Conservation (phyloP, 2,113 vertebrate species). For the Glaucomys volans region DNA sequence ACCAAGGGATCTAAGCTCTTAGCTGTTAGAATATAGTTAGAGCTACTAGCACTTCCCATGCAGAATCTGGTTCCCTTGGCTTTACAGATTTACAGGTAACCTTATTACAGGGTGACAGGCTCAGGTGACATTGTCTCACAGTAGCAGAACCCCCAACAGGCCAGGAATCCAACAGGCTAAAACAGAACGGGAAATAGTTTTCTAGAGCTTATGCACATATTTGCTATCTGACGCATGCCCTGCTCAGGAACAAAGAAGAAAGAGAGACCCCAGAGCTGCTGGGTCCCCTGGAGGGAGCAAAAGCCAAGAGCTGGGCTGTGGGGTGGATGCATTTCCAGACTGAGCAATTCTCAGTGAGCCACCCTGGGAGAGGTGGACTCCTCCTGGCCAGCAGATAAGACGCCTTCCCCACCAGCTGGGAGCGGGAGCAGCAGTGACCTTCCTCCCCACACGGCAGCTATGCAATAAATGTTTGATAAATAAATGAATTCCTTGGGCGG, state of each 20-base stretch:
- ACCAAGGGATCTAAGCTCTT: not conserved
- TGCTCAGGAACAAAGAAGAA: not conserved
- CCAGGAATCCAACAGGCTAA: not conserved
- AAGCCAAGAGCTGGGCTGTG: not conserved
- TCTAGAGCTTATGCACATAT: not conserved
- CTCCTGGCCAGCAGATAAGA: not conserved
- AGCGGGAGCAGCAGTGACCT: fast-evolving
- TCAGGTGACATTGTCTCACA: not conserved
- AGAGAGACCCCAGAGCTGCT: not conserved
- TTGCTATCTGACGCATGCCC: not conserved
- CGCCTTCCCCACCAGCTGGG: not conserved
- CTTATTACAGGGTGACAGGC: not conserved
- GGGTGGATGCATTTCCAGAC: not conserved
- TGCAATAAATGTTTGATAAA: slow-evolving; percentile 1
- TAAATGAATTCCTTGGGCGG: not conserved
- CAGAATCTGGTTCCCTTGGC: not conserved
- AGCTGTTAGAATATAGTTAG: not conserved
- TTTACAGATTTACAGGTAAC: not conserved
- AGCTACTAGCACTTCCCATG: not conserved
- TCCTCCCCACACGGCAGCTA: not conserved
- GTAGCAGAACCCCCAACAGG: not conserved
- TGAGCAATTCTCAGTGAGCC: not conserved
- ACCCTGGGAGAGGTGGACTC: not conserved
- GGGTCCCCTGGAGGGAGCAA: not conserved
- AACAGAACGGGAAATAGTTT: not conserved